Percentiles rank a stretch among this genome's conserved stretches.
These are phyloP conservation scores for Podotricha telesiphe DNA, from an alignment of 2,888 invertebrate species.

Conservation along the genomic window DNA sequence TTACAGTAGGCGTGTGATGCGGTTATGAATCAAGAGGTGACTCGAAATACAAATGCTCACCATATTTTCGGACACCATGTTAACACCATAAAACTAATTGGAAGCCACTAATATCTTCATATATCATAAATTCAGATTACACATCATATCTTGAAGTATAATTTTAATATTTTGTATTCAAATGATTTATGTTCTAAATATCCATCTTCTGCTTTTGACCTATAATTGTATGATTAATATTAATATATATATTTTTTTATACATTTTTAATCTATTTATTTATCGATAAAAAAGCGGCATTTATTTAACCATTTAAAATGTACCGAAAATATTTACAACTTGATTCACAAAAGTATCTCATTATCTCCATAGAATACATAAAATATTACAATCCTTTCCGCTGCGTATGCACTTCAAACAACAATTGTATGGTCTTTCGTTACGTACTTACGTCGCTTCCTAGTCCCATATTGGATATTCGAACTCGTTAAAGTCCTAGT, in stretches of 20 bases:
- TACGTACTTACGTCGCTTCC: conserved; percentile 73
- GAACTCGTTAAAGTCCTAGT: conserved; percentile 71
- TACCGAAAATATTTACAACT: conserved; percentile 17
- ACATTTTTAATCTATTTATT: background rate
- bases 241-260: background rate
- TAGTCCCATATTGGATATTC: conserved; percentile 71
- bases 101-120: conserved; percentile 54
- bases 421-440: conserved; percentile 67
- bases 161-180: conserved; percentile 35
- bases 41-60: conserved; percentile 56
- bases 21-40: conserved; percentile 65
- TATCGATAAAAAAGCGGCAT: background rate
- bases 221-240: conserved; percentile 22
- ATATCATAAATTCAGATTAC: conserved; percentile 53
- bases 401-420: conserved; percentile 54
- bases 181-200: conserved; percentile 31
- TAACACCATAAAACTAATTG: conserved; percentile 42
- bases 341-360: conserved; percentile 29
- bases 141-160: conserved; percentile 45
- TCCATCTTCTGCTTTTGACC: conserved; percentile 21
- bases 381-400: conserved; percentile 43
- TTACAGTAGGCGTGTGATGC: conserved; percentile 68
- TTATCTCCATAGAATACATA: conserved; percentile 40
- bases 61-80: conserved; percentile 48
- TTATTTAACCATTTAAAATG: background rate